Percentiles rank a stretch among this genome's conserved stretches.
phyloP scores from a whole-genome alignment of 1,140 invertebrate species.

The Papilio dardanus region DNA sequence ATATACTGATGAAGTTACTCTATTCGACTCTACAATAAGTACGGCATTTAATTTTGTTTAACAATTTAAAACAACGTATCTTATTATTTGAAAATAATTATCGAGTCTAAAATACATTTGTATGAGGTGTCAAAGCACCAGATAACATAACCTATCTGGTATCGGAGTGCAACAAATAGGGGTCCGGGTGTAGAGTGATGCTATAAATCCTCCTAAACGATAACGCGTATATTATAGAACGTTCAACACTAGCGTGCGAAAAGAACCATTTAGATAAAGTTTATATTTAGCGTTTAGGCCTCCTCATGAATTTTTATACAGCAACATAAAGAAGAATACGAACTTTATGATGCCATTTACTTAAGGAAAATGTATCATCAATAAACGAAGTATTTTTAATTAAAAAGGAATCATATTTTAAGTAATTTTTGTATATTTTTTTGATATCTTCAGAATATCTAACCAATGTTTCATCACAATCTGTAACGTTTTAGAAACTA shows the following conservation, averaged over 20 bases:
- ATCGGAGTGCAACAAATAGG: not conserved
- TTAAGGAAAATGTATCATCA: not conserved
- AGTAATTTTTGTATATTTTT: too few species aligned
- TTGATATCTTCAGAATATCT: not conserved
- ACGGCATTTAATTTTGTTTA: too few species aligned
- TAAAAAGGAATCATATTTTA: too few species aligned
- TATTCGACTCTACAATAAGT: too few species aligned
- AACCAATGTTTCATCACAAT: not conserved
- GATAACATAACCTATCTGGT: not conserved
- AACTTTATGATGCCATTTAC: not conserved
- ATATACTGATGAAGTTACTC: too few species aligned
- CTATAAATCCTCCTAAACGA: constrained; percentile 21
- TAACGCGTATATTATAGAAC: constrained; percentile 14
- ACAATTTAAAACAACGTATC: too few species aligned
- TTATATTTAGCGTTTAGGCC: not conserved
- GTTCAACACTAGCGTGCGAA: not conserved
- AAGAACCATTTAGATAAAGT: constrained; percentile 15
- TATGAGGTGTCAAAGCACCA: not conserved
- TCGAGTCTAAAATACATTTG: not conserved
- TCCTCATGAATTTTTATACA: constrained; percentile 13
- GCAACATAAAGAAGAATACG: not conserved
- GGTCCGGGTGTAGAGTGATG: constrained; percentile 16
- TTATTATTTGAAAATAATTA: not conserved
- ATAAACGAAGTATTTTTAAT: too few species aligned
- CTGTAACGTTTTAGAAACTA: not conserved